Base-by-base conservation (phyloP, 1,140 invertebrate genomes). In the Rhynchophorus ferrugineus region DNA sequence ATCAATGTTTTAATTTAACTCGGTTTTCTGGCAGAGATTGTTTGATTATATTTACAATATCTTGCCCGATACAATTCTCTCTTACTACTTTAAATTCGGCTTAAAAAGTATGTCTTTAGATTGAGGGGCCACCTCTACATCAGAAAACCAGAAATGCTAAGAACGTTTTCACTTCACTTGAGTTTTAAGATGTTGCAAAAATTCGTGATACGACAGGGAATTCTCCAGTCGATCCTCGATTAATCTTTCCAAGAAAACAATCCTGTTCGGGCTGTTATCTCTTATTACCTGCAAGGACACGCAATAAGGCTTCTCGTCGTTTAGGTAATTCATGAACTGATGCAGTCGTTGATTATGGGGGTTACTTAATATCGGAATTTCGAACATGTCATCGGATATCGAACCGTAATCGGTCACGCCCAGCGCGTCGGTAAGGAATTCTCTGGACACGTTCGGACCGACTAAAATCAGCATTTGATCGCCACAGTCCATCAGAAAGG, bases 201-300 rank as follows among this genome's bases (percentile, higher is more conserved):
- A 99, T 80, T 99, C 96, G 71, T 94, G 91, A 72, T 98, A 98
- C 60, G 91, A 95, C 70, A 95, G 83, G 39, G 90, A 84, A 54
- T 85, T 87, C 71, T 98, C 95, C 56, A 88, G 84, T 64, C 93
- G 78, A 73, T 99, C 96, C 72, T 99, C 95, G 18, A 97, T 78
- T 60, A 99, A 77, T 58, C 84, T 82, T 58, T 95, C 89, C 17
- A 91, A 82, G 71, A 99, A 97, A 50, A 84, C 66, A 34, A 78
- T 77, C 56, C 89, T 78, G 39, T 82, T 78, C 49, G 85, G 85
- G 65, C 90, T 90, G 69, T 95, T 95, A 64, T 98, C 95, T 67
- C 94, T 88, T 38, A 97, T 82, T 37, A 97, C 77, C 67, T 89
- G 79, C 45, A 97, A 70, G 50, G 85, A 76, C 11, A 86, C 80